Conservation (phyloP, 2,888 invertebrate genomes). For the Leptinotarsa juncta region DNA sequence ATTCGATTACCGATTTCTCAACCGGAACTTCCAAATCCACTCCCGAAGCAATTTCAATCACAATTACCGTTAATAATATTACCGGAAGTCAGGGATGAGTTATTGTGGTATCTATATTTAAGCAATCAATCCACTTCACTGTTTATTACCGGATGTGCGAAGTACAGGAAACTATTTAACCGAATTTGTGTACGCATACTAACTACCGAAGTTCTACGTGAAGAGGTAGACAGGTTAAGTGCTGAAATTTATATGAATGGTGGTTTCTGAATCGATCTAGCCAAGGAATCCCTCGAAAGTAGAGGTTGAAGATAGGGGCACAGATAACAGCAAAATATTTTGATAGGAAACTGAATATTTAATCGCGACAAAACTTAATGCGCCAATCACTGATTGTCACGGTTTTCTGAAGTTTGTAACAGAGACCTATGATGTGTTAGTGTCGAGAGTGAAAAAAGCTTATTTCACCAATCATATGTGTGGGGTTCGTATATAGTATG, state of each 20-base stretch:
- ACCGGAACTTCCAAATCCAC: slow-evolving; percentile 33
- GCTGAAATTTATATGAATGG: slow-evolving; percentile 13
- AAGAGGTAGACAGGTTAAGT: slow-evolving; percentile 10
- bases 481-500: too few relatives aligned
- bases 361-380: too few relatives aligned
- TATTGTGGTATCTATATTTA: slow-evolving; percentile 44
- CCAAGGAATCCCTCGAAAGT: neutral
- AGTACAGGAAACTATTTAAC: slow-evolving; percentile 42
- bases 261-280: slow-evolving; percentile 1
- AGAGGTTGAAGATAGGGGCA: neutral
- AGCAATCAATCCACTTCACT: slow-evolving; percentile 42
- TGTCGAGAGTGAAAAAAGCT: too few relatives aligned
- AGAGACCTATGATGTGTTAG: too few relatives aligned
- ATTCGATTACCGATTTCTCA: slow-evolving; percentile 36
- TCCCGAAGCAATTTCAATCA: slow-evolving; percentile 32
- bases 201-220: slow-evolving; percentile 19
- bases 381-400: too few relatives aligned
- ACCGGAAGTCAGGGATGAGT: slow-evolving; percentile 35
- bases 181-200: slow-evolving; percentile 38
- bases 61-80: slow-evolving; percentile 35
- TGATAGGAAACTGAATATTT: too few relatives aligned
- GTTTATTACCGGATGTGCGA: slow-evolving; percentile 35
- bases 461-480: too few relatives aligned
- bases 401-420: too few relatives aligned
- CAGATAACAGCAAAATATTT: too few relatives aligned